phyloP scores from a whole-genome alignment of 2,888 invertebrate genomes.

The Hecatera dysodea region DNA sequence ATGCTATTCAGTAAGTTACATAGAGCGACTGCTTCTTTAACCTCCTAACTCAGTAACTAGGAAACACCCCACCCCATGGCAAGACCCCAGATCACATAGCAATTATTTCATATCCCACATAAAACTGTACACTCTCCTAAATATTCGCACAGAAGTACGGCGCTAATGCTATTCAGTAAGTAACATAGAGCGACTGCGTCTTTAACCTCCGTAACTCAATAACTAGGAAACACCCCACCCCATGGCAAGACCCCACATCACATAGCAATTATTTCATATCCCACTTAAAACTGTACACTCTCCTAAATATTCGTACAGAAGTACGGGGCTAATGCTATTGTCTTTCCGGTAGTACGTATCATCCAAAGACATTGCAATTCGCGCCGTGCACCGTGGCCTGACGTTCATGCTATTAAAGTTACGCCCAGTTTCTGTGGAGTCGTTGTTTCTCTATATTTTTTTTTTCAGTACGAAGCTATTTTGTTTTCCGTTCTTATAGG shows the following conservation, averaged over 20 bases:
- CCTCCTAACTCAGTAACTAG: too few relatives aligned
- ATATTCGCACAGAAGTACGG: neutral
- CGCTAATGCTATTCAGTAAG: slow-evolving; percentile 25
- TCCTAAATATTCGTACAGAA: neutral
- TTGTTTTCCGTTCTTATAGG: slow-evolving; percentile 4
- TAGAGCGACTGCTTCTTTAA: too few relatives aligned
- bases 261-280: too few relatives aligned
- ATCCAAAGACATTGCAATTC: slow-evolving; percentile 35
- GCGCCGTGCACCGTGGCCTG: neutral
- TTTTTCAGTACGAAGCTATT: slow-evolving; percentile 15
- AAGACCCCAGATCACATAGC: too few relatives aligned
- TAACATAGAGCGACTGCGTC: too few relatives aligned
- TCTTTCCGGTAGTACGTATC: slow-evolving; percentile 29
- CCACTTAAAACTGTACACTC: neutral
- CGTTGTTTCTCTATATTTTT: slow-evolving; percentile 20
- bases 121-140: neutral
- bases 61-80: too few relatives aligned
- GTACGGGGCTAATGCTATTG: slow-evolving; percentile 23
- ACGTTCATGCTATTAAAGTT: slow-evolving; percentile 35
- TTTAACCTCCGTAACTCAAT: too few relatives aligned
- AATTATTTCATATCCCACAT: too few relatives aligned
- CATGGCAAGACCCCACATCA: too few relatives aligned
- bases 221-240: too few relatives aligned
- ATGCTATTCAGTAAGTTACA: too few relatives aligned
- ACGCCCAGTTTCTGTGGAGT: slow-evolving; percentile 11